Conservation (phyloP, 2,797 vertebrate genomes). For the Hypotaenidia okinawae region DNA sequence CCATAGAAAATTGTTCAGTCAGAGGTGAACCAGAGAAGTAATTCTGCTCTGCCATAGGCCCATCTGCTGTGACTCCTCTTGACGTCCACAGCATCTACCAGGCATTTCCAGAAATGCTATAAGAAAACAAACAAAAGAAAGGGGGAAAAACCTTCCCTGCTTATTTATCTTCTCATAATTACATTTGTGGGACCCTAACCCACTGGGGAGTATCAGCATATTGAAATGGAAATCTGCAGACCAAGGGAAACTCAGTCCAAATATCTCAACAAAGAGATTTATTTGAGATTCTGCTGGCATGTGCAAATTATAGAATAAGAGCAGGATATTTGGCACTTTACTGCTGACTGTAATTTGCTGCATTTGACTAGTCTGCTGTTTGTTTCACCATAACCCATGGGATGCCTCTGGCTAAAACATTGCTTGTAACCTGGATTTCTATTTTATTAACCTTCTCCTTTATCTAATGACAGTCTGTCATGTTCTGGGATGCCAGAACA, state of each 20-base stretch:
- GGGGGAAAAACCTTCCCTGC: background rate
- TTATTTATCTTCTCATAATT: background rate
- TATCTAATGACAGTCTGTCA: constrained; percentile 74
- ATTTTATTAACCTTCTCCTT: constrained; percentile 73
- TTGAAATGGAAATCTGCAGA: background rate
- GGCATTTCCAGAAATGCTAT: background rate
- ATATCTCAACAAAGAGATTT: background rate
- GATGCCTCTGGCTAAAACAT: constrained; percentile 57
- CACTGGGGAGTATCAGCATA: background rate
- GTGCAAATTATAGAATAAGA: background rate
- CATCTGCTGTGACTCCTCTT: background rate
- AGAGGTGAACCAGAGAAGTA: background rate
- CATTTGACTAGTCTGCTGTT: constrained; percentile 42
- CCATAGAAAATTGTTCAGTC: background rate
- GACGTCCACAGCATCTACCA: background rate
- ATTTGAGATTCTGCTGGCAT: background rate
- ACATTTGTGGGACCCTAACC: background rate
- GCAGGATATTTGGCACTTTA: background rate
- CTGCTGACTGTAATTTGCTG: constrained; percentile 19
- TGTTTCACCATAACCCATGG: constrained; percentile 22
- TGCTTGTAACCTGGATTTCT: constrained; percentile 56
- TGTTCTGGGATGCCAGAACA: constrained; percentile 65
- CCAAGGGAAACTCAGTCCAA: background rate
- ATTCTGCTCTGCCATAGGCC: background rate
- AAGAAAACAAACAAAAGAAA: background rate